phyloP scores from a whole-genome alignment of 2,797 vertebrate genomes.

The Macroramphosus scolopax region DNA sequence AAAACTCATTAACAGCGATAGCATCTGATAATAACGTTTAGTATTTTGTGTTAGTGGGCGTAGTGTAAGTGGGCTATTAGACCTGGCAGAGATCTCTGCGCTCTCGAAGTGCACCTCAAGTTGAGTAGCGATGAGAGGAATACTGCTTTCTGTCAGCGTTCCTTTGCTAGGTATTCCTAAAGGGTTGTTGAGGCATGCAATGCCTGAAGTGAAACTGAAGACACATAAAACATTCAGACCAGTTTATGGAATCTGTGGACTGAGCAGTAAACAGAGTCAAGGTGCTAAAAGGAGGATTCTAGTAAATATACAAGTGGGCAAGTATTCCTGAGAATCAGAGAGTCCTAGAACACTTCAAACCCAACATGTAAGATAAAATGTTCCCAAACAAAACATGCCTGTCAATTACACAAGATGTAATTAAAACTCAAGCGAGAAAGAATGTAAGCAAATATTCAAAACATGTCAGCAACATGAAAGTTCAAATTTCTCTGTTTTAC shows the following conservation, averaged over 20 bases:
- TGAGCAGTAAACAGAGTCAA: constrained; percentile 23
- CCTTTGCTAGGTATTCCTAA: constrained; percentile 47
- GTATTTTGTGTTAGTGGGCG: no score
- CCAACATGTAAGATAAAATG: no score
- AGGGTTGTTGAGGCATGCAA: constrained; percentile 51
- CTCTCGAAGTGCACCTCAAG: no score
- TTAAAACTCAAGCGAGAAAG: neutral
- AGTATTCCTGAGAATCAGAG: neutral
- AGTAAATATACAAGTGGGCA: neutral
- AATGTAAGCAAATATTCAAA: neutral
- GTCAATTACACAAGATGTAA: neutral
- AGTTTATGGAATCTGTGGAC: constrained; percentile 46
- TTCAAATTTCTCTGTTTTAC: neutral
- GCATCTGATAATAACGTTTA: no score
- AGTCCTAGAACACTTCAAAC: no score
- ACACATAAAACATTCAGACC: constrained; percentile 19
- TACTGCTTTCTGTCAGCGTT: constrained; percentile 36
- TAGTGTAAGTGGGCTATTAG: no score
- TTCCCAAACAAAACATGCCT: neutral
- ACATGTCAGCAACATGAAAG: no score
- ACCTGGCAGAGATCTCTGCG: no score
- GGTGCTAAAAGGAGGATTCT: constrained; percentile 1
- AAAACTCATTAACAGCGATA: no score
- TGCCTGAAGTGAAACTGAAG: constrained; percentile 40
- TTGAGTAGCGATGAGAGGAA: constrained; percentile 12